A percentile compares a stretch with the other conserved stretches of the same genome.
Conservation (phyloP, 1,140 invertebrate genomes). For the Leptinotarsa texana region DNA sequence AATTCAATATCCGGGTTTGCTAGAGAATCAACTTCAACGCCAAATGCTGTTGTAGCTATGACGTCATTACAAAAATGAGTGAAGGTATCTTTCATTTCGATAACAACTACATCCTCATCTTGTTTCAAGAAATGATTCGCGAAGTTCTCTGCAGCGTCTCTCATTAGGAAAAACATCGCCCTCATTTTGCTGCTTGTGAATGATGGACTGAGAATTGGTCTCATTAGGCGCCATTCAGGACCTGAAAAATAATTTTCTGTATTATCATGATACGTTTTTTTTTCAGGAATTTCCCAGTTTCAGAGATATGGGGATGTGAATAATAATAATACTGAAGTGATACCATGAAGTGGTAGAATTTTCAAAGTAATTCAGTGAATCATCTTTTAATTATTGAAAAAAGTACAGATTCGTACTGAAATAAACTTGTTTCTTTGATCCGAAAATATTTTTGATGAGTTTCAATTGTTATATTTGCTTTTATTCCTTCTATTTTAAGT, state of each 20-base stretch:
- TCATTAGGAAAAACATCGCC: slow-evolving; percentile 50
- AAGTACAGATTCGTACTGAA: too few species aligned
- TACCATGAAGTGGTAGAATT: too few species aligned
- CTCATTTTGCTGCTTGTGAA: slow-evolving; percentile 57
- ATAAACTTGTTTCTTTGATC: too few species aligned
- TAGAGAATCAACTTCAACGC: slow-evolving; percentile 50
- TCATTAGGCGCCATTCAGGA: slow-evolving; percentile 54
- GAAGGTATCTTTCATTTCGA: slow-evolving; percentile 48
- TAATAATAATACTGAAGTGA: too few species aligned
- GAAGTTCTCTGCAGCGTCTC: slow-evolving; percentile 47
- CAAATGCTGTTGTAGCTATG: slow-evolving; percentile 52
- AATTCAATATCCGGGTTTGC: slow-evolving; percentile 50
- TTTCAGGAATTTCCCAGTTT: too few species aligned
- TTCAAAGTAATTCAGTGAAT: too few species aligned
- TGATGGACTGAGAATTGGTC: slow-evolving; percentile 53
- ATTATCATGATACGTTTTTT: too few species aligned
- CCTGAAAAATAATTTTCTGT: slow-evolving; percentile 27
- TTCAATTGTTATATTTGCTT: too few species aligned
- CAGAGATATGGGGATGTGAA: too few species aligned
- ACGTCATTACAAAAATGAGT: slow-evolving; percentile 51
- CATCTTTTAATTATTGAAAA: too few species aligned
- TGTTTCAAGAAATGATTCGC: slow-evolving; percentile 46
- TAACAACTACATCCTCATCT: slow-evolving; percentile 35
- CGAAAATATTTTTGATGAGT: too few species aligned
- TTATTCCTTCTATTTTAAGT: too few species aligned